phyloP scores from a whole-genome alignment of 2,888 invertebrate species.

The Drosophila austrosaltans region DNA sequence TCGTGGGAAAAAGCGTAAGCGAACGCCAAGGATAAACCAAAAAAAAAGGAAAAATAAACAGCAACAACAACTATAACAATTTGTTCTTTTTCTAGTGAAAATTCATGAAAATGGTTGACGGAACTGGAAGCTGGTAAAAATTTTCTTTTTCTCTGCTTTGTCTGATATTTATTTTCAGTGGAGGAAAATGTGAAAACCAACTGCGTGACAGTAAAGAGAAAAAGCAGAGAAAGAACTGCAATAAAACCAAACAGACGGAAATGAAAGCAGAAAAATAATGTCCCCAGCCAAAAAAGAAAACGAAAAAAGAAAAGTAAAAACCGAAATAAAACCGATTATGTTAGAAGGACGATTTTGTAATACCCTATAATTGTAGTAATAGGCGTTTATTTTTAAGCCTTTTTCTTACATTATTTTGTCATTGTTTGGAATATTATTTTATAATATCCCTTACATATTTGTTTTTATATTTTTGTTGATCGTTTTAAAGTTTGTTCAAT shows the following conservation, averaged over 20 bases:
- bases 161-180: conserved; percentile 67
- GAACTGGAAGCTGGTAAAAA: conserved; percentile 64
- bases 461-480: no score
- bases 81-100: conserved; percentile 57
- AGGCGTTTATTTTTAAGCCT: no score
- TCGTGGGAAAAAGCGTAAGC: conserved; percentile 53
- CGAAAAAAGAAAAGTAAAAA: background rate
- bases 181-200: conserved; percentile 13
- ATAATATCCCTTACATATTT: no score
- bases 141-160: conserved; percentile 44
- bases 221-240: conserved; percentile 52
- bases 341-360: background rate
- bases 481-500: no score
- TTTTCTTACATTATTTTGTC: no score
- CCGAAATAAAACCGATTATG: conserved; percentile 40
- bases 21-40: conserved; percentile 57
- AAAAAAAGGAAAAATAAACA: conserved; percentile 32
- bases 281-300: conserved; percentile 38
- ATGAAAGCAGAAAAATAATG: conserved; percentile 73
- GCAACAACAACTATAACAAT: conserved; percentile 46
- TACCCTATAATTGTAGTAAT: background rate
- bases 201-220: conserved; percentile 23
- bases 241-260: conserved; percentile 72
- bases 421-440: no score
- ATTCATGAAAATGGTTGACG: conserved; percentile 66